Evolutionary conservation across 2,888 invertebrate species (phyloP), one percentile per base, ranked within the genome.

Genomic region (Pantelozetes paolii): DNA sequence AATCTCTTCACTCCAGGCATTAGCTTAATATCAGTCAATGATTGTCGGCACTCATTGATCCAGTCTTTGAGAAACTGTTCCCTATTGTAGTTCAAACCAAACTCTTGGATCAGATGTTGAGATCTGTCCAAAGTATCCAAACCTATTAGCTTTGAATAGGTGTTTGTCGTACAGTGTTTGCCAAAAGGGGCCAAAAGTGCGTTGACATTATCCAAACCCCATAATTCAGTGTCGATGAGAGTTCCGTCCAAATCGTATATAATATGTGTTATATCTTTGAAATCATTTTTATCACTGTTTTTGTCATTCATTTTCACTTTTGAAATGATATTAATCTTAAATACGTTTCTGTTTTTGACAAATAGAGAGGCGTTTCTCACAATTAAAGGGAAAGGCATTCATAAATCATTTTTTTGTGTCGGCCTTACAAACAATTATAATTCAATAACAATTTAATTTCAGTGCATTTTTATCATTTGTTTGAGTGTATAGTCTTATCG

Each of bases 181-280:
- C 26, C 57, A 20, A 8, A 57, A 23, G 26, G 3, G 15, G 15
- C 26, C 57, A 57, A 23, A 6, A 57, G 23, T 11, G 26, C 57
- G 15, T 57, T 57, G 13, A 18, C 18, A 15, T 62, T 32, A 18
- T 62, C 18, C 28, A 62, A 32, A 62, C 62, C 62, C 62, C 62
- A 62, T 32, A 62, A 8, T 18, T 62, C 62, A n/a, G 62, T 62
- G 32, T 62, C 62, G n/a, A 62, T 30, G 3, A 62, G 28, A 13
- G 32, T 28, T 6, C 62, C 62, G 32, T 62, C 62, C 28, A 62
- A 62, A 62, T 62, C 62, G n/a, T 30, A 62, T 11, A 62, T 62
- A 9, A 62, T 18, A 62, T 62, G 62, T 18, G 15, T 62, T 62
- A 62, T 45, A 3, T n/a, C 13, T 40, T 40, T 6, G 40, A 40